A percentile compares a stretch with the other conserved stretches of the same genome.
phyloP scores from a whole-genome alignment of 1,140 invertebrate genomes.

The Saccostrea echinata region DNA sequence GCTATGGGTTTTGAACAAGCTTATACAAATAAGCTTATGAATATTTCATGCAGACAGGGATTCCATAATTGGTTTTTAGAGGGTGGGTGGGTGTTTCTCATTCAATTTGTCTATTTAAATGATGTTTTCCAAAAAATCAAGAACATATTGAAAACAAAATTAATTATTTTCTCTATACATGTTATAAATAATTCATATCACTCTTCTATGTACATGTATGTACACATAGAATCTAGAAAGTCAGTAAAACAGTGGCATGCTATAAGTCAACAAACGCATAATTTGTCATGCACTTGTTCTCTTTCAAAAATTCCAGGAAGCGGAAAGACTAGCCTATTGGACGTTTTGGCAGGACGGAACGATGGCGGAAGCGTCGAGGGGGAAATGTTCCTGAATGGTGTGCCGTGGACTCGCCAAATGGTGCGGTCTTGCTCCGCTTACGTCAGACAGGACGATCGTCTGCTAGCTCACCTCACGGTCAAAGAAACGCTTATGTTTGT shows the following conservation, averaged over 20 bases:
- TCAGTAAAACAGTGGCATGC: no score
- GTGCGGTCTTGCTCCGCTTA: constrained; percentile 70
- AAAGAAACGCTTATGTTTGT: constrained; percentile 76
- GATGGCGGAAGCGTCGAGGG: constrained; percentile 65
- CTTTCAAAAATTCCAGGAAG: constrained; percentile 65
- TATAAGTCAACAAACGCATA: no score
- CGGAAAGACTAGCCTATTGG: constrained; percentile 74
- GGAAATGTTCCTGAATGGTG: constrained; percentile 70
- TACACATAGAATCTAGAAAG: no score
- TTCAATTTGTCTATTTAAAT: no score
- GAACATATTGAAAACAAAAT: no score
- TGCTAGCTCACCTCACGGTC: constrained; percentile 70
- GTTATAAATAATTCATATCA: no score
- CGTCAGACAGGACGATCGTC: constrained; percentile 74
- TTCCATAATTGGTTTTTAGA: no score
- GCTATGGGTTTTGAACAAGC: not conserved
- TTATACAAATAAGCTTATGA: not conserved
- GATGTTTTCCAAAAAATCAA: no score
- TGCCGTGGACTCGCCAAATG: constrained; percentile 63
- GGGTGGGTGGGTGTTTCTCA: no score
- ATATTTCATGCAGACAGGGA: not conserved
- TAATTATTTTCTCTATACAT: no score
- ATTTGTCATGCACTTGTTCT: not conserved
- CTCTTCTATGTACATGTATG: no score
- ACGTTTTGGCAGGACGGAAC: constrained; percentile 71